Conservation (phyloP, 2,113 vertebrate genomes). For the Puntigrus tetrazona region DNA sequence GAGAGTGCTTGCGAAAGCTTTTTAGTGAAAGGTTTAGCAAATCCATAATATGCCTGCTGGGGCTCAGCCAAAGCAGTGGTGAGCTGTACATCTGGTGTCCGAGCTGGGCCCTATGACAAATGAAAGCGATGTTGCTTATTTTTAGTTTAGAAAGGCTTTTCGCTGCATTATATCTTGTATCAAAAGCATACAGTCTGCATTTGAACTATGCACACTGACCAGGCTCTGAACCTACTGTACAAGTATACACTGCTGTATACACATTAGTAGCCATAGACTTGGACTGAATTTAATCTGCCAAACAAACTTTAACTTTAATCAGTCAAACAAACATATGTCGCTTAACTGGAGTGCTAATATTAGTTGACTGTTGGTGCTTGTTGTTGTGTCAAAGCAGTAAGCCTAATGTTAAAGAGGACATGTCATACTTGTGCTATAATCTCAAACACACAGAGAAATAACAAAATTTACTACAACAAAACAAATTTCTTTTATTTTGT, state of each 20-base stretch:
- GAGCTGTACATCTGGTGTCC: background rate
- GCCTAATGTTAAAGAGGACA: background rate
- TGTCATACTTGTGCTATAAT: background rate
- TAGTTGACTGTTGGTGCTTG: background rate
- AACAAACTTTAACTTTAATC: too few species aligned
- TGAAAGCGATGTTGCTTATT: background rate
- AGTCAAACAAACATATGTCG: background rate
- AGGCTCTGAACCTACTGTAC: background rate
- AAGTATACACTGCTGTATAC: background rate
- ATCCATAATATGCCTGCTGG: constrained; percentile 17
- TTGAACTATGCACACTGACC: background rate
- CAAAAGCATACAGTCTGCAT: background rate
- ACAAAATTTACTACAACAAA: constrained; percentile 34
- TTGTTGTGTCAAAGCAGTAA: too few species aligned
- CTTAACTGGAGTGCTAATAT: background rate
- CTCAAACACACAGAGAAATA: background rate
- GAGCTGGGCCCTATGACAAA: background rate
- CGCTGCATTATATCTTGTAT: background rate
- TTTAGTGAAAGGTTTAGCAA: constrained; percentile 30
- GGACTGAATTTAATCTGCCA: background rate
- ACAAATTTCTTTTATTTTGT: constrained; percentile 45
- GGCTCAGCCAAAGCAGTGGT: background rate
- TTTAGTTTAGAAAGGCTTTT: background rate
- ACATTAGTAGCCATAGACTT: background rate
- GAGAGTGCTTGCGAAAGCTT: constrained; percentile 10